Percentiles rank a stretch among this genome's conserved stretches.
phyloP scores from a whole-genome alignment of 2,797 vertebrate species.

The Pteronotus mesoamericanus region DNA sequence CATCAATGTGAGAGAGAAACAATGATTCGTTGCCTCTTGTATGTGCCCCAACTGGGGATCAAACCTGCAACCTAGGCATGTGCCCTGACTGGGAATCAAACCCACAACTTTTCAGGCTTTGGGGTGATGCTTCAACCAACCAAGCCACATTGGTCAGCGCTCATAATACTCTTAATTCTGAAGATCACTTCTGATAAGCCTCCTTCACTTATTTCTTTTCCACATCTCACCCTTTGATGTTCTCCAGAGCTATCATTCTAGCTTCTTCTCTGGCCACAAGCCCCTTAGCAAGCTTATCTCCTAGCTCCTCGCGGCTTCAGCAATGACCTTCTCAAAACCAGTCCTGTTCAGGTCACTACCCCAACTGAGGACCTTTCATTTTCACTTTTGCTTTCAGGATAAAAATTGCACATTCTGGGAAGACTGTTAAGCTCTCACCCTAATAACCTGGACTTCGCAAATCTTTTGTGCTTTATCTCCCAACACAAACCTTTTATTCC shows the following conservation, averaged over 20 bases:
- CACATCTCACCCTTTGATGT: not conserved
- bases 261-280: not conserved
- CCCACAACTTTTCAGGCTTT: not conserved
- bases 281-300: not conserved
- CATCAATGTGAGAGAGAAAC: not conserved
- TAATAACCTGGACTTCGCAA: not conserved
- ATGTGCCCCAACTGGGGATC: not conserved
- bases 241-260: not conserved
- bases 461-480: not conserved
- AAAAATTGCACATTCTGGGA: not conserved
- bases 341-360: not conserved
- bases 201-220: not conserved
- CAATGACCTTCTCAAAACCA: not conserved
- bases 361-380: not conserved
- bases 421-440: not conserved
- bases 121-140: not conserved
- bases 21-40: not conserved
- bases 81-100: not conserved
- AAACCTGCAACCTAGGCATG: not conserved
- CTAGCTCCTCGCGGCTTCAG: no score
- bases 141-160: not conserved
- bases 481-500: not conserved
- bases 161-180: not conserved
- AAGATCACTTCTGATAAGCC: fast-evolving
- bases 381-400: not conserved